Percentiles rank a stretch among this genome's conserved stretches.
phyloP scores from a whole-genome alignment of 1,140 invertebrate species.

The Ceratosolen fusciceps region DNA sequence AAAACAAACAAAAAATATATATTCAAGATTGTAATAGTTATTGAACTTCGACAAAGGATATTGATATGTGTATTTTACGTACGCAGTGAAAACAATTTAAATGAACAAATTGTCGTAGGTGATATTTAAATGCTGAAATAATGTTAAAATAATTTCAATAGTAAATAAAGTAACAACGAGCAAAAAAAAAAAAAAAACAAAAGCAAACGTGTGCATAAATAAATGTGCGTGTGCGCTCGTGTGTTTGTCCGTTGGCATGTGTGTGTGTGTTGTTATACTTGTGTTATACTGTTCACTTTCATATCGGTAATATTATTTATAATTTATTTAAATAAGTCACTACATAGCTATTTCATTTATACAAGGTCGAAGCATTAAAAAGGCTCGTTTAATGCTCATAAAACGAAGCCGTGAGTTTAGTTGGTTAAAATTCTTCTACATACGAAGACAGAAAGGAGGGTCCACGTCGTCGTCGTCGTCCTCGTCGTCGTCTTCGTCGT shows the following conservation, averaged over 20 bases:
- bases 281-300: too few species aligned
- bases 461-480: too few species aligned
- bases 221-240: too few species aligned
- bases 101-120: conserved; percentile 21
- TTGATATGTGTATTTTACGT: conserved; percentile 41
- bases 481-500: too few species aligned
- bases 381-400: conserved; percentile 1
- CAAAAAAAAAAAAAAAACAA: too few species aligned
- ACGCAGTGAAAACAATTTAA: neutral
- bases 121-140: conserved; percentile 5
- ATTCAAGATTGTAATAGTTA: conserved; percentile 34
- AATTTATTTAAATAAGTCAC: too few species aligned
- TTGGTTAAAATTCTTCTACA: neutral
- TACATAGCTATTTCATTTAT: conserved; percentile 21
- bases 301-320: too few species aligned
- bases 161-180: conserved; percentile 49
- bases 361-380: conserved; percentile 25
- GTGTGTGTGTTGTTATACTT: too few species aligned
- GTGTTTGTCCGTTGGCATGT: too few species aligned
- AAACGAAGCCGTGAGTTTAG: neutral
- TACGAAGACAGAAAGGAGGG: neutral
- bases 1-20: conserved; percentile 7
- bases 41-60: conserved; percentile 25
- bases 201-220: too few species aligned
- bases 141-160: conserved; percentile 43